These are phyloP conservation scores for Drosophila nigromelanica DNA, from an alignment of 1,140 invertebrate genomes.

Conservation along the genomic window DNA sequence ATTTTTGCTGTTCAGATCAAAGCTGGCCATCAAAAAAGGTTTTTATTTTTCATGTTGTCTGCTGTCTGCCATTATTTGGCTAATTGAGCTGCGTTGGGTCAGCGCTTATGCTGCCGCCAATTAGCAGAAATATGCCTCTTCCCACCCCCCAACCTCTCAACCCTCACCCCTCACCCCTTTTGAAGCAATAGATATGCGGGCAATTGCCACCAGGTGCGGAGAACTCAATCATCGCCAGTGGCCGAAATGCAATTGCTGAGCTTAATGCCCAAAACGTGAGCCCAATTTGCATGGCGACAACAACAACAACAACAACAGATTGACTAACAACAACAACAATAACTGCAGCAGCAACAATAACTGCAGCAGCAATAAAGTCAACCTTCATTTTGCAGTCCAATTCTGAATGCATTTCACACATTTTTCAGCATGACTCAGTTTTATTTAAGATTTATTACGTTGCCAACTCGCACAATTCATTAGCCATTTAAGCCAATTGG, in stretches of 20 bases:
- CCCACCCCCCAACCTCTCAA: no score
- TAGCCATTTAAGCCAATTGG: constrained; percentile 21
- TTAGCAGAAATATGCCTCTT: constrained; percentile 36
- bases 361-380: constrained; percentile 32
- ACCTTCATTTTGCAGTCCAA: constrained; percentile 35
- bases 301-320: constrained; percentile 23
- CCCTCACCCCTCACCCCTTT: neutral
- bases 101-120: constrained; percentile 43
- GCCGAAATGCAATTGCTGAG: constrained; percentile 54
- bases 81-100: constrained; percentile 58
- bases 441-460: constrained; percentile 38
- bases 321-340: constrained; percentile 32
- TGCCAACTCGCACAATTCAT: constrained; percentile 41
- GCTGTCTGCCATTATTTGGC: constrained; percentile 42
- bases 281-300: constrained; percentile 74
- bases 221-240: constrained; percentile 73
- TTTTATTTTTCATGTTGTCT: constrained; percentile 5
- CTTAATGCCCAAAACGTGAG: constrained; percentile 77
- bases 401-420: constrained; percentile 48
- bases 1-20: constrained; percentile 77
- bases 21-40: constrained; percentile 48
- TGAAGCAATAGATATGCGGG: constrained; percentile 37
- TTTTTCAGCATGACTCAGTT: constrained; percentile 35
- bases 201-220: constrained; percentile 61
- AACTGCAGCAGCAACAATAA: constrained; percentile 15